phyloP scores from a whole-genome alignment of 2,888 invertebrate species.

The Charanyca ferruginea region DNA sequence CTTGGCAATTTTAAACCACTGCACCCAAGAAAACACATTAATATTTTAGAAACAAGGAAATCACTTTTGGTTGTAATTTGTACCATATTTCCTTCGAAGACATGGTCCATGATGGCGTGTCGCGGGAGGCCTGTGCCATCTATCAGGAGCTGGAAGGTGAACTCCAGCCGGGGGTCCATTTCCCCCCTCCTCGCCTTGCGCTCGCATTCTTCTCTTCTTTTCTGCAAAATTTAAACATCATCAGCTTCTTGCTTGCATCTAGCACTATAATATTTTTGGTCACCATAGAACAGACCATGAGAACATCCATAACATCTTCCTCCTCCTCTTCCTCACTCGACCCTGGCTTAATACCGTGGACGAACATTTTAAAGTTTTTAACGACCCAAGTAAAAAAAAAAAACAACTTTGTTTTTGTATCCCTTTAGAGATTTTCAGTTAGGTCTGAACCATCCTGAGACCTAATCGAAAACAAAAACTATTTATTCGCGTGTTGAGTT shows the following conservation, averaged over 20 bases:
- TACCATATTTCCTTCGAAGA: slow-evolving; percentile 97
- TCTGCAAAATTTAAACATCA: slow-evolving; percentile 73
- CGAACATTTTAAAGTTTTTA: slow-evolving; percentile 86
- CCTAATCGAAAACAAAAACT: slow-evolving; percentile 28
- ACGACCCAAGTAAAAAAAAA: not conserved
- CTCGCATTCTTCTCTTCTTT: slow-evolving; percentile 97
- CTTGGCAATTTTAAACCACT: not conserved
- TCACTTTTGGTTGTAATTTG: not conserved
- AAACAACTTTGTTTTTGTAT: not conserved
- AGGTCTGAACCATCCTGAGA: slow-evolving; percentile 14
- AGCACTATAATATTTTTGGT: not conserved
- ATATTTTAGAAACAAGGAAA: not conserved
- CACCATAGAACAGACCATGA: slow-evolving; percentile 76
- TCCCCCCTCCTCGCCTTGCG: slow-evolving; percentile 97
- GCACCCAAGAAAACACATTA: not conserved
- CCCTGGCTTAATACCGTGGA: slow-evolving; percentile 89
- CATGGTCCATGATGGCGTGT: slow-evolving; percentile 97
- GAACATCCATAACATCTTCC: slow-evolving; percentile 90
- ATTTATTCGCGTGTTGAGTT: slow-evolving; percentile 38
- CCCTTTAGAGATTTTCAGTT: slow-evolving; percentile 2
- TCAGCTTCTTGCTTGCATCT: slow-evolving; percentile 9
- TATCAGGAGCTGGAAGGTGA: slow-evolving; percentile 96
- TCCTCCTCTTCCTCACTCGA: slow-evolving; percentile 91
- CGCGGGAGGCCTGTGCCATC: slow-evolving; percentile 95
- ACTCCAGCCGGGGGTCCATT: slow-evolving; percentile 97